Conservation (phyloP, 1,140 invertebrate genomes). For the Helicorthomorpha holstii region DNA sequence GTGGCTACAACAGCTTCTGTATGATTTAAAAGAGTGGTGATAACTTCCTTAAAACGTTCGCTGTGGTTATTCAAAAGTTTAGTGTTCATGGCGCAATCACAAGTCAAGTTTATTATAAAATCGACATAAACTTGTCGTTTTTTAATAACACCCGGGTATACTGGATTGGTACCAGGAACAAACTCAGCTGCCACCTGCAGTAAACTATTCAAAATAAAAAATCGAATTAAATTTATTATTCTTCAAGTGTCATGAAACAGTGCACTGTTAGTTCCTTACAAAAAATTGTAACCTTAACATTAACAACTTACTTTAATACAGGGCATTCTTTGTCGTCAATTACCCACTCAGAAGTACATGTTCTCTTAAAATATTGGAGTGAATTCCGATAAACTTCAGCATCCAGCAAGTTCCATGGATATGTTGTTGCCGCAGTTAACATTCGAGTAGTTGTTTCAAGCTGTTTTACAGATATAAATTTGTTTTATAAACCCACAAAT, state of each 20-base stretch:
- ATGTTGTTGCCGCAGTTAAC: slow-evolving; percentile 41
- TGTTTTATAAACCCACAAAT: too few species aligned
- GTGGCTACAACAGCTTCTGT: slow-evolving; percentile 36
- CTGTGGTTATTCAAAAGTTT: slow-evolving; percentile 31
- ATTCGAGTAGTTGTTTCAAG: slow-evolving; percentile 22
- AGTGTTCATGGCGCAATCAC: slow-evolving; percentile 35
- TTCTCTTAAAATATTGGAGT: slow-evolving; percentile 58
- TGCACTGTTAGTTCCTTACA: too few species aligned
- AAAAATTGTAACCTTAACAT: too few species aligned
- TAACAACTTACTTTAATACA: too few species aligned
- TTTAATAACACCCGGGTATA: slow-evolving; percentile 21
- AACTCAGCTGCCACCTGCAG: slow-evolving; percentile 42
- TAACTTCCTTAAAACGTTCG: slow-evolving; percentile 32
- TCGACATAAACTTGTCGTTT: slow-evolving; percentile 42
- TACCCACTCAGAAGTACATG: too few species aligned
- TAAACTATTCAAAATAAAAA: slow-evolving; percentile 26
- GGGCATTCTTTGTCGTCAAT: too few species aligned
- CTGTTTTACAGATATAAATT: too few species aligned
- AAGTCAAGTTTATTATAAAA: slow-evolving; percentile 36
- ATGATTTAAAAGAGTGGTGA: slow-evolving; percentile 38
- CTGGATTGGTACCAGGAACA: slow-evolving; percentile 23
- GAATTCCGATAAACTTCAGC: slow-evolving; percentile 44
- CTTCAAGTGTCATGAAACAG: too few species aligned
- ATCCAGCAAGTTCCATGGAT: slow-evolving; percentile 50
- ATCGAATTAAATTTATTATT: slow-evolving; percentile 5